A percentile compares a stretch with the other conserved stretches of the same genome.
phyloP scores from a whole-genome alignment of 2,888 invertebrate species.

The Neoascia interrupta region DNA sequence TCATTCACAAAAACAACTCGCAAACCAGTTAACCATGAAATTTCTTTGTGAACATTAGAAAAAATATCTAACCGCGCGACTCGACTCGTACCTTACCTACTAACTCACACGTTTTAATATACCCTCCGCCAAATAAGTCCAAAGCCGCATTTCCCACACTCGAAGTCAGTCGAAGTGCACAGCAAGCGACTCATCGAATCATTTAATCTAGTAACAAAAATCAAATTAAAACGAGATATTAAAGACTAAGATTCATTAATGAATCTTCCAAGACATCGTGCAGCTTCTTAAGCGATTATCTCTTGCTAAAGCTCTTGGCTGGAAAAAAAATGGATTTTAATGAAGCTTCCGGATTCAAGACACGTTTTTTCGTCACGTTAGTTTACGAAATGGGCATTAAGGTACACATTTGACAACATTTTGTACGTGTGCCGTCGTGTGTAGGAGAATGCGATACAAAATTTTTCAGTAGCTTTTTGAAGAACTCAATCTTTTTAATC shows the following conservation, averaged over 20 bases:
- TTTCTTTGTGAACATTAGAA: constrained; percentile 35
- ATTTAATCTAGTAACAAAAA: too few relatives aligned
- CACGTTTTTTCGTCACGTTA: constrained; percentile 24
- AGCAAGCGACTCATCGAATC: too few relatives aligned
- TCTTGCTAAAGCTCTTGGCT: too few relatives aligned
- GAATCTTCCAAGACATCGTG: background rate
- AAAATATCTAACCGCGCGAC: too few relatives aligned
- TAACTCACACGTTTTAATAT: constrained; percentile 18
- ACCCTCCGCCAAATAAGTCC: constrained; percentile 12
- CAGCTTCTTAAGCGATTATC: background rate
- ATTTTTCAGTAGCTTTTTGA: too few relatives aligned
- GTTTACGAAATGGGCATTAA: background rate
- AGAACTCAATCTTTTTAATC: too few relatives aligned
- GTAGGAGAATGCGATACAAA: too few relatives aligned
- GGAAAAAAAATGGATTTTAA: too few relatives aligned
- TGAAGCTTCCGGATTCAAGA: constrained; percentile 38
- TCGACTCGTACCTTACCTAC: too few relatives aligned
- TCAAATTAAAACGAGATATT: background rate
- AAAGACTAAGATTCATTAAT: constrained; percentile 7
- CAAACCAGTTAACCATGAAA: constrained; percentile 64
- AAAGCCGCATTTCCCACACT: constrained; percentile 5
- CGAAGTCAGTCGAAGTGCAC: too few relatives aligned
- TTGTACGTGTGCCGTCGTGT: background rate
- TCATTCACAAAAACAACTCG: constrained; percentile 56
- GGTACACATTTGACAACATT: background rate